A percentile compares a stretch with the other conserved stretches of the same genome.
phyloP scores from a whole-genome alignment of 2,113 vertebrate genomes.

The Apodemus sylvaticus region DNA sequence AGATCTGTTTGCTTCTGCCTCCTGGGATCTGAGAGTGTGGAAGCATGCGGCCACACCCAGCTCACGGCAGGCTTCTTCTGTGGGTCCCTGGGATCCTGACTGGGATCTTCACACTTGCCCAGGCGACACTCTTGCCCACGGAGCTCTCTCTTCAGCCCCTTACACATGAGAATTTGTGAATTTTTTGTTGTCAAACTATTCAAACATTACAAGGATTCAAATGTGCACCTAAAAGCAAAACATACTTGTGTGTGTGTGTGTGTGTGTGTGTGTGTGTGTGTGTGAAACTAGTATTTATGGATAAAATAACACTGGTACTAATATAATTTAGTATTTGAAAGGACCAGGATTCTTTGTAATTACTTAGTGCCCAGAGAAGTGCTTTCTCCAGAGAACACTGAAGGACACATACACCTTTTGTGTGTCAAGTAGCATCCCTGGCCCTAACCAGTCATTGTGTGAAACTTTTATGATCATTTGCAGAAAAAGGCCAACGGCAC shows the following conservation, averaged over 20 bases:
- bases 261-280: neutral
- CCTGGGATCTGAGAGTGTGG: neutral
- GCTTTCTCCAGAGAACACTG: constrained; percentile 46
- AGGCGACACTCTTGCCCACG: no score
- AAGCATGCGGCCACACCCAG: neutral
- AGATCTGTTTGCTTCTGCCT: neutral
- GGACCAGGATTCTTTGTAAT: constrained; percentile 21
- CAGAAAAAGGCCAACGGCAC: constrained; percentile 62
- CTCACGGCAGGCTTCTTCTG: neutral
- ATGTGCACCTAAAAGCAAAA: constrained; percentile 4
- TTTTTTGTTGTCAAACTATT: neutral
- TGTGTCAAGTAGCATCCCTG: constrained; percentile 61
- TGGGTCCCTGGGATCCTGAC: neutral
- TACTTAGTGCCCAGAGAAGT: constrained; percentile 61
- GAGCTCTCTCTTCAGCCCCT: neutral
- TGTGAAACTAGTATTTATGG: neutral
- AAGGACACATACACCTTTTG: constrained; percentile 47
- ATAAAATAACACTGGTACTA: constrained; percentile 33
- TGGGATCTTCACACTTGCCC: no score
- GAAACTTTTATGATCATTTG: constrained; percentile 73
- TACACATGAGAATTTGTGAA: neutral
- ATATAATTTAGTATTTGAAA: constrained; percentile 54
- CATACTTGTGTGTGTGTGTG: neutral
- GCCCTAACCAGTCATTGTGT: constrained; percentile 73
- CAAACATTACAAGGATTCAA: neutral